Conservation (phyloP, 2,888 invertebrate genomes). For the Calephelis perditalis region DNA sequence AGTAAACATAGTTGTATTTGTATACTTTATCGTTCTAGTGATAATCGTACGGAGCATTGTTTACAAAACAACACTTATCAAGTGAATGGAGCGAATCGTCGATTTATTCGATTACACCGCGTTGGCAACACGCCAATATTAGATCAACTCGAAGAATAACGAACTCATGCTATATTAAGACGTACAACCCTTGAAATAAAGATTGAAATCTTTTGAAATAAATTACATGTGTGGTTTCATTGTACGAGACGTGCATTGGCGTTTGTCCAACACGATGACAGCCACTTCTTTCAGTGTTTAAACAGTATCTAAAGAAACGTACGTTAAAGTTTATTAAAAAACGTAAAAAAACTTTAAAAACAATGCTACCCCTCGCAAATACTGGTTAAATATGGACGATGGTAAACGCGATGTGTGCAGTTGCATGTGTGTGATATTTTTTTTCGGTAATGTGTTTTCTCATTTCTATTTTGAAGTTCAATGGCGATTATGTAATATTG, state of each 20-base stretch:
- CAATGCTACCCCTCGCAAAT: constrained; percentile 56
- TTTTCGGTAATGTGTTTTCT: constrained; percentile 38
- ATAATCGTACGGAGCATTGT: constrained; percentile 51
- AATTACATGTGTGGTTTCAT: constrained; percentile 2
- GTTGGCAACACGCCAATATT: constrained; percentile 48
- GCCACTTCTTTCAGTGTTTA: constrained; percentile 45
- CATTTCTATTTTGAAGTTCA: constrained; percentile 48
- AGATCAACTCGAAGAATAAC: constrained; percentile 29
- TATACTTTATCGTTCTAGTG: constrained; percentile 26
- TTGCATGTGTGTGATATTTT: constrained; percentile 44
- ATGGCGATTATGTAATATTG: constrained; percentile 58
- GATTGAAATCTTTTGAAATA: neutral
- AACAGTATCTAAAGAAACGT: constrained; percentile 41
- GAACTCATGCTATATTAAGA: neutral
- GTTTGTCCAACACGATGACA: constrained; percentile 49
- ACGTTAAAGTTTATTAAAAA: constrained; percentile 39
- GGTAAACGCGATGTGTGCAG: constrained; percentile 36
- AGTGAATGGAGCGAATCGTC: constrained; percentile 32
- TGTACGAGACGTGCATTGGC: constrained; percentile 40
- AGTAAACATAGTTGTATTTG: neutral
- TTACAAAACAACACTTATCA: constrained; percentile 68
- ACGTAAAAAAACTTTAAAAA: constrained; percentile 32
- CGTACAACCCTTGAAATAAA: neutral
- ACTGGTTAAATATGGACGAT: constrained; percentile 62
- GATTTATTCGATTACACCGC: constrained; percentile 32